Conservation (phyloP, 2,888 invertebrate genomes). For the Ryuthela nishihirai region DNA sequence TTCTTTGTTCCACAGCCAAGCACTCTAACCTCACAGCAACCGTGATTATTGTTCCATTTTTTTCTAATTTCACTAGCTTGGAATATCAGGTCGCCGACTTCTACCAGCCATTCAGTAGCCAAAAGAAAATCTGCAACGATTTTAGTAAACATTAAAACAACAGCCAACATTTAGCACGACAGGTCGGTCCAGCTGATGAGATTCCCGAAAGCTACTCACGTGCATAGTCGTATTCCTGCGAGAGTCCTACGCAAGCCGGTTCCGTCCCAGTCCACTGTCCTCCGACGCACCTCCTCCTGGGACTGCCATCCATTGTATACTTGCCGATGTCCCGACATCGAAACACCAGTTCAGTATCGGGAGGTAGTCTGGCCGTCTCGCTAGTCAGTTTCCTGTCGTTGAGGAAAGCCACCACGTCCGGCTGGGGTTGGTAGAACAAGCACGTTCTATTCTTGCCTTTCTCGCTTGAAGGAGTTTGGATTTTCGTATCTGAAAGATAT, state of each 20-base stretch:
- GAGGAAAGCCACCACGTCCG: slow-evolving; percentile 73
- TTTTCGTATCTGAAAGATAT: slow-evolving; percentile 4
- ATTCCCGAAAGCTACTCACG: slow-evolving; percentile 60
- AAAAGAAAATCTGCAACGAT: no score
- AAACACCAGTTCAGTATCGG: slow-evolving; percentile 63
- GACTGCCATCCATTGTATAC: slow-evolving; percentile 71
- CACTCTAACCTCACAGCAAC: no score
- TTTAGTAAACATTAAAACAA: no score
- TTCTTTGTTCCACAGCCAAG: no score
- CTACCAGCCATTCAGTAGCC: no score
- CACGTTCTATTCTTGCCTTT: slow-evolving; percentile 64
- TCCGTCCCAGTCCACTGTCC: slow-evolving; percentile 77
- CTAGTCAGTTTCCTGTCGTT: slow-evolving; percentile 73
- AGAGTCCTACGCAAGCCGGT: slow-evolving; percentile 73
- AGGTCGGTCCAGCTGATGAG: no score
- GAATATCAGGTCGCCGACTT: no score
- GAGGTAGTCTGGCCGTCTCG: slow-evolving; percentile 70
- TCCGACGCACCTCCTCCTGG: slow-evolving; percentile 66
- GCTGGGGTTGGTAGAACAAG: slow-evolving; percentile 69
- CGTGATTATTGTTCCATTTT: no score
- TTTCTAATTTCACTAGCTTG: no score
- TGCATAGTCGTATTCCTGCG: slow-evolving; percentile 81
- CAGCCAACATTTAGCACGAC: no score
- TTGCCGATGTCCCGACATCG: slow-evolving; percentile 84
- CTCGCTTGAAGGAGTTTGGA: slow-evolving; percentile 9